phyloP scores from a whole-genome alignment of 1,140 invertebrate species.

The Diabrotica undecimpunctata region DNA sequence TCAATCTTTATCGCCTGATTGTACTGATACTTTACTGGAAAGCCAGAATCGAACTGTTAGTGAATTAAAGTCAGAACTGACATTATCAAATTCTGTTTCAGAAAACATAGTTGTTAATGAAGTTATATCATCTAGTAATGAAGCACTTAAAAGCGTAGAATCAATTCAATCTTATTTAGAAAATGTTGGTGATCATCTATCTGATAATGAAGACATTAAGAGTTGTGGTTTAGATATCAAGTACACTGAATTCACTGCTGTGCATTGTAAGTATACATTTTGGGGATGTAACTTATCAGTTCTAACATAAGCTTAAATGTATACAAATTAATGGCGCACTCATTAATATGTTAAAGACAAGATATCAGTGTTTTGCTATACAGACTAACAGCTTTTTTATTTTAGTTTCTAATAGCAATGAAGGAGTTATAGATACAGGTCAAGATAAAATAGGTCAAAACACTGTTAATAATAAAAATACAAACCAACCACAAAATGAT shows the following conservation, averaged over 20 bases:
- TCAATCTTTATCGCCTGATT: neutral
- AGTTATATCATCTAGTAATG: neutral
- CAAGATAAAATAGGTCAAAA: no score
- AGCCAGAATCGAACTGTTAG: no score
- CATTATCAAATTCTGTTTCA: constrained; percentile 6
- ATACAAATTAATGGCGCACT: no score
- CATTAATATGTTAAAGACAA: no score
- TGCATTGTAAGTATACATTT: neutral
- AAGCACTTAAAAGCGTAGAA: neutral
- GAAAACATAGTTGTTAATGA: constrained; percentile 3
- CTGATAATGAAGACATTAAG: neutral
- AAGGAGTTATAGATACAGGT: no score
- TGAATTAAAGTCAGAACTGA: neutral
- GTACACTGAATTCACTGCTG: neutral
- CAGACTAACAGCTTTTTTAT: no score
- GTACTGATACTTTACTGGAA: no score
- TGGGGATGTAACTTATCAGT: no score
- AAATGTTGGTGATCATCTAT: neutral
- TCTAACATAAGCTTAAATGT: no score
- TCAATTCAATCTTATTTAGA: neutral
- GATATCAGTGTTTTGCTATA: no score
- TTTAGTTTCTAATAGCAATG: no score
- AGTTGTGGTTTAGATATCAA: neutral
- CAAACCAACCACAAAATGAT: constrained; percentile 39
- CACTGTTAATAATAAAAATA: neutral